Conservation (phyloP, 2,888 invertebrate species). For the Neoitamus cyanurus region DNA sequence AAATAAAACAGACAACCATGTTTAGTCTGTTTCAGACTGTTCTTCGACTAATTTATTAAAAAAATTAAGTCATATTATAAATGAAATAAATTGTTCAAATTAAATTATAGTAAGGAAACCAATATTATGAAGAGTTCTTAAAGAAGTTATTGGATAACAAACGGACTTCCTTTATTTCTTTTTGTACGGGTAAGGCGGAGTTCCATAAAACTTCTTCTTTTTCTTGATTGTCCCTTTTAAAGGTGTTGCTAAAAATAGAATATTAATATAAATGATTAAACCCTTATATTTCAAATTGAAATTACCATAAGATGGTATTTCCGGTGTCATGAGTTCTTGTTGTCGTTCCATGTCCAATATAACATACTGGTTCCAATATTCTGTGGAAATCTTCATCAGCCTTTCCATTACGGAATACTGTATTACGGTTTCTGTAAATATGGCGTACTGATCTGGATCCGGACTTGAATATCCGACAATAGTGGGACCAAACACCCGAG, state of each 20-base stretch:
- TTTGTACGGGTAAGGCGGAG: conserved; percentile 58
- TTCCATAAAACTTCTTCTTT: conserved; percentile 63
- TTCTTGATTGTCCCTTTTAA: conserved; percentile 61
- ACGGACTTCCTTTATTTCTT: neutral
- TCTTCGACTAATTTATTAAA: neutral
- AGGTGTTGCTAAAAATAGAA: conserved; percentile 61
- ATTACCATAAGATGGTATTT: conserved; percentile 53
- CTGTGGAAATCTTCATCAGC: conserved; percentile 76
- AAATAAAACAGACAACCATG: too few relatives aligned
- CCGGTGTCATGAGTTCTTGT: conserved; percentile 54
- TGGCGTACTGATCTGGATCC: conserved; percentile 77
- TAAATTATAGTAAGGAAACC: neutral
- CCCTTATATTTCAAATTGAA: too few relatives aligned
- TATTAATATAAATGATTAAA: conserved; percentile 52
- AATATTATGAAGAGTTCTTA: neutral
- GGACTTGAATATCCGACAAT: conserved; percentile 88
- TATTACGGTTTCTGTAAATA: conserved; percentile 81
- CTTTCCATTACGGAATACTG: conserved; percentile 79
- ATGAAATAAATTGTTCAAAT: neutral
- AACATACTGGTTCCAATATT: conserved; percentile 74
- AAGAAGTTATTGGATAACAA: neutral
- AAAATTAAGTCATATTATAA: neutral
- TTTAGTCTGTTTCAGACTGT: neutral
- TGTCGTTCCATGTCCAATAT: conserved; percentile 59
- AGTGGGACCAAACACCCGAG: conserved; percentile 94